Evolutionary conservation across 2,797 vertebrate species (phyloP).

Genomic region (Sitta carolinensis): DNA sequence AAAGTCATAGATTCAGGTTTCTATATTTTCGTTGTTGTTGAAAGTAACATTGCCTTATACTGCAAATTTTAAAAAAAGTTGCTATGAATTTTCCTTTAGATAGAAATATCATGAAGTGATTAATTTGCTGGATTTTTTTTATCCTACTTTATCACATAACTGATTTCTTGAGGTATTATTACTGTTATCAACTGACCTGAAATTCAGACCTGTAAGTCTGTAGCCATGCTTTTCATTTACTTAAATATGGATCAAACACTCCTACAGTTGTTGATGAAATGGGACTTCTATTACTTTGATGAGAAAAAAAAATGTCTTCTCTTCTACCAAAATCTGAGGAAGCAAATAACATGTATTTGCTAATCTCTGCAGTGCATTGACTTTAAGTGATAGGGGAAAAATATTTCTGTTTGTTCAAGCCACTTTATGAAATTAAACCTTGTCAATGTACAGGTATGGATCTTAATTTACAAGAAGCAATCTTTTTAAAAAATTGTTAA

Average conservation of each 20-base stretch:
- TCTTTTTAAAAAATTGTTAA: background rate
- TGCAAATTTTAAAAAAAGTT: background rate
- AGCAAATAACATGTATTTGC: background rate
- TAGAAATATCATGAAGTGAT: background rate
- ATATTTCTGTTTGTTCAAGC: background rate
- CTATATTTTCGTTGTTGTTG: background rate
- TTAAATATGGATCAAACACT: background rate
- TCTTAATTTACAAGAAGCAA: background rate
- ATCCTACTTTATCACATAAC: background rate
- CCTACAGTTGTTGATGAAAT: background rate
- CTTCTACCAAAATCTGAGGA: background rate
- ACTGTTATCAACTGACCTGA: background rate
- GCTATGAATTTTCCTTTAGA: background rate
- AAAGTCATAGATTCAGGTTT: background rate
- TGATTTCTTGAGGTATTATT: background rate
- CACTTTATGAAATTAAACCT: background rate
- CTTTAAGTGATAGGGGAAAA: background rate
- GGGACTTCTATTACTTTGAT: background rate
- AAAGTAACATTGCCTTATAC: background rate
- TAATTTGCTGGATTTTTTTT: background rate
- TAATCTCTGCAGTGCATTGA: background rate
- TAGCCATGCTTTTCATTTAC: background rate
- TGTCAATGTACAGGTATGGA: background rate
- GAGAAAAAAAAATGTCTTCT: background rate
- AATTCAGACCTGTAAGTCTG: background rate